These are phyloP conservation scores for cattle (Bos taurus) DNA, from an alignment of 2,113 vertebrate genomes.

Conservation along the genomic window DNA sequence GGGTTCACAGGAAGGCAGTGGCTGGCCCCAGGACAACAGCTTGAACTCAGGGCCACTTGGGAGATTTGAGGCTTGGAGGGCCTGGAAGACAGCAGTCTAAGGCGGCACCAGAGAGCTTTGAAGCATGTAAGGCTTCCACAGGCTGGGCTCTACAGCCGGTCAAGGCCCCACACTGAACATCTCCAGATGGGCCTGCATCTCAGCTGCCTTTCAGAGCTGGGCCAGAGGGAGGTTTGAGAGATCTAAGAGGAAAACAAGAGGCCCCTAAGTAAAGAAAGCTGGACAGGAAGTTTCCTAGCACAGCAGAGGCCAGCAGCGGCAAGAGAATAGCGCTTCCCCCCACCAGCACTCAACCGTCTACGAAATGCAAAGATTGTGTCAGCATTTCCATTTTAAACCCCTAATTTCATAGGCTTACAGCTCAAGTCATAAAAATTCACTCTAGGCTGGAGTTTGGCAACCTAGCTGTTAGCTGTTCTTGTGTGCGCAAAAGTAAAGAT, in stretches of 20 bases:
- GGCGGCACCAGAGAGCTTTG: neutral
- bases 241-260: neutral
- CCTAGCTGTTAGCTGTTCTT: conserved; percentile 65
- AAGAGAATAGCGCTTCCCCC: neutral
- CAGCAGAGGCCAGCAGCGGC: neutral
- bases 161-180: neutral
- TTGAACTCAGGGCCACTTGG: neutral
- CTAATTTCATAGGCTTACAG: conserved; percentile 81
- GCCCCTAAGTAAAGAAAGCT: neutral
- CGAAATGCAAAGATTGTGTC: conserved; percentile 77
- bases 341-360: conserved; percentile 46
- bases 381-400: conserved; percentile 84
- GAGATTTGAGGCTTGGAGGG: neutral
- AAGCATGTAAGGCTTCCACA: neutral
- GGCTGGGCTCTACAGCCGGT: neutral
- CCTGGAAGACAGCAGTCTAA: neutral
- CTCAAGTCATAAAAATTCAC: conserved; percentile 80
- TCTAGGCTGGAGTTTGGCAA: conserved; percentile 76
- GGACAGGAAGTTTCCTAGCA: conserved; percentile 14
- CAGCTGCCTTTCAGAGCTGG: conserved; percentile 2
- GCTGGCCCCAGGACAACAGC: neutral
- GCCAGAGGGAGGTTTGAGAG: neutral
- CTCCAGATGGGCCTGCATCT: neutral
- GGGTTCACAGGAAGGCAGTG: neutral
- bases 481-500: conserved; percentile 63